Percentiles rank a stretch among this genome's conserved stretches.
These are phyloP conservation scores for Halocynthia aurantium DNA, from an alignment of 23 tunicate genomes.

Conservation along the genomic window DNA sequence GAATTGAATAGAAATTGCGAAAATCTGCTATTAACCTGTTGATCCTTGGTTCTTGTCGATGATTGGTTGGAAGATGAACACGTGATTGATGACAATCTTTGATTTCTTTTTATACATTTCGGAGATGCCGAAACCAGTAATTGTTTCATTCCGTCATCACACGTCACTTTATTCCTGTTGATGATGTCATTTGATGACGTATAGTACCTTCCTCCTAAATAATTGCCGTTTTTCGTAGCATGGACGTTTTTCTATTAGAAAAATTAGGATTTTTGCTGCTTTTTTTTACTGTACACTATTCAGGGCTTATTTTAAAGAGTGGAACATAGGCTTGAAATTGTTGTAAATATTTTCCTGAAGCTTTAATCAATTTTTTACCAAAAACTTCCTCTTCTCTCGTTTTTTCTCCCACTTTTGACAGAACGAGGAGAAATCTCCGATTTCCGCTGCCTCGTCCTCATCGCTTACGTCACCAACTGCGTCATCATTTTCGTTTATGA, in stretches of 20 bases:
- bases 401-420: too few relatives aligned
- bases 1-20: too few relatives aligned
- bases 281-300: not conserved
- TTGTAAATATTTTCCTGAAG: too few relatives aligned
- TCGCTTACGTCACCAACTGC: slow-evolving; percentile 50
- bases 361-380: too few relatives aligned
- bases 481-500: not conserved
- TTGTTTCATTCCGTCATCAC: not conserved
- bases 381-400: too few relatives aligned
- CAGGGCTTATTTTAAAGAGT: too few relatives aligned
- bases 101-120: not conserved
- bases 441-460: slow-evolving; percentile 48
- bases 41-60: slow-evolving; percentile 8
- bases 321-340: too few relatives aligned
- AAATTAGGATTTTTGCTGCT: not conserved
- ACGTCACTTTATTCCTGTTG: not conserved
- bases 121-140: not conserved
- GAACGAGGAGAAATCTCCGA: not conserved
- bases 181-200: slow-evolving; percentile 12
- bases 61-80: slow-evolving; percentile 2
- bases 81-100: not conserved
- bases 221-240: not conserved
- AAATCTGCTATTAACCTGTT: not conserved
- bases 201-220: not conserved
- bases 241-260: not conserved